Evolutionary conservation across 1,140 invertebrate species (phyloP).

Genomic region (Telenomus remus): DNA sequence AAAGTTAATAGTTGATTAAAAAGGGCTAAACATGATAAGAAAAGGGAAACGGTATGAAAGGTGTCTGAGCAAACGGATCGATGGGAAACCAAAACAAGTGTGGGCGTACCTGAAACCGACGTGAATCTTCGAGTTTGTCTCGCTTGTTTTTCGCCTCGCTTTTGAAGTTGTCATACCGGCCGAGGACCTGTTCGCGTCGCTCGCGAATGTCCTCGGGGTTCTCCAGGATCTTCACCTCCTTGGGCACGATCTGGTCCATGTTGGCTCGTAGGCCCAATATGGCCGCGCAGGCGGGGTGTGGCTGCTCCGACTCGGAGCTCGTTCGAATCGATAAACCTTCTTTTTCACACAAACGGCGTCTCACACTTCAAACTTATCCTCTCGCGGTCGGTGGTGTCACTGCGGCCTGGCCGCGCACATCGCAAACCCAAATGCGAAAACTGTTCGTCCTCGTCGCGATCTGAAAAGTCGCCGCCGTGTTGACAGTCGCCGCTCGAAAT

Average conservation of each 20-base stretch:
- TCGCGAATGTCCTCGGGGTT: slow-evolving; percentile 99
- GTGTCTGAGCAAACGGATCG: background rate
- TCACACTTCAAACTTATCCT: background rate
- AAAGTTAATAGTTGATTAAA: background rate
- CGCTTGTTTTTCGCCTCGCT: slow-evolving; percentile 93
- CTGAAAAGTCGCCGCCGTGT: background rate
- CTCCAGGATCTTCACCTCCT: slow-evolving; percentile 98
- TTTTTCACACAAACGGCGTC: background rate
- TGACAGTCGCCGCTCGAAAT: slow-evolving; percentile 9
- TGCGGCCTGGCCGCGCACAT: background rate
- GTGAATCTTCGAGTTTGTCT: slow-evolving; percentile 97
- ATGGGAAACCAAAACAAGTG: slow-evolving; percentile 14
- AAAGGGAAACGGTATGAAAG: background rate
- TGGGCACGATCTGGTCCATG: slow-evolving; percentile 91
- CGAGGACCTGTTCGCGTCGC: slow-evolving; percentile 90
- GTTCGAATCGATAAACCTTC: slow-evolving; percentile 11
- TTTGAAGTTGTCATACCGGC: slow-evolving; percentile 95
- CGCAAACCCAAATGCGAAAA: background rate
- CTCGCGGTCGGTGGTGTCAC: background rate
- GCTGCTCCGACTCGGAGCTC: slow-evolving; percentile 37
- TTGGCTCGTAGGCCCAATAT: slow-evolving; percentile 63
- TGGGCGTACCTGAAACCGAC: slow-evolving; percentile 83
- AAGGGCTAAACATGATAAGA: background rate
- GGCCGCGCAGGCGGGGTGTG: slow-evolving; percentile 68
- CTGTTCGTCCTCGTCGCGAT: background rate